Evolutionary conservation across 2,888 invertebrate genomes (phyloP).

Genomic region (Eilema depressum): DNA sequence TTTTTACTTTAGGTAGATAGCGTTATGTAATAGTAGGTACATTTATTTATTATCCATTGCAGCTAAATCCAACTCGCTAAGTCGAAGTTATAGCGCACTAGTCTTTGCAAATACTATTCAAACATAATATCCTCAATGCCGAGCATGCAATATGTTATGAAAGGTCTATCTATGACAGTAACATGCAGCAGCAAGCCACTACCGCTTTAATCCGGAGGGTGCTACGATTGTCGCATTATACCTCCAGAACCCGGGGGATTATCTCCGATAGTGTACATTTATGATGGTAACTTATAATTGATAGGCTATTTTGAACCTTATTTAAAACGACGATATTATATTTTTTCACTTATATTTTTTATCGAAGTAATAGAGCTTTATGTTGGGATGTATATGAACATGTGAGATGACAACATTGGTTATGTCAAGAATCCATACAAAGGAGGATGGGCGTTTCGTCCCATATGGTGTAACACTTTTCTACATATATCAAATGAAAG

Average conservation of each 20-base stretch:
- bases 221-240: slow-evolving; percentile 20
- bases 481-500: no score
- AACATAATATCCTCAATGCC: neutral
- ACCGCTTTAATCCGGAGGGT: slow-evolving; percentile 14
- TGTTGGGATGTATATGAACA: neutral
- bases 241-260: slow-evolving; percentile 17
- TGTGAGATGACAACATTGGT: no score
- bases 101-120: neutral
- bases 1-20: no score
- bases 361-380: neutral
- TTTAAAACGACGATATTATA: neutral
- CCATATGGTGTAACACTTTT: no score
- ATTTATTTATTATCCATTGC: no score
- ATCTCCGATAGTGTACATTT: slow-evolving; percentile 22
- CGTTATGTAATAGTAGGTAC: no score
- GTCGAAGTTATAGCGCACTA: neutral
- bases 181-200: slow-evolving; percentile 8
- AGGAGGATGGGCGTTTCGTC: no score
- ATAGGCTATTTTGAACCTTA: slow-evolving; percentile 11
- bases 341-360: neutral
- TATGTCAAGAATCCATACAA: no score
- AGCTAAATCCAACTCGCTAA: neutral
- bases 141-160: neutral
- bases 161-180: neutral
- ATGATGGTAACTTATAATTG: slow-evolving; percentile 18